phyloP scores from a whole-genome alignment of 1,140 invertebrate genomes.

The Popillia japonica region DNA sequence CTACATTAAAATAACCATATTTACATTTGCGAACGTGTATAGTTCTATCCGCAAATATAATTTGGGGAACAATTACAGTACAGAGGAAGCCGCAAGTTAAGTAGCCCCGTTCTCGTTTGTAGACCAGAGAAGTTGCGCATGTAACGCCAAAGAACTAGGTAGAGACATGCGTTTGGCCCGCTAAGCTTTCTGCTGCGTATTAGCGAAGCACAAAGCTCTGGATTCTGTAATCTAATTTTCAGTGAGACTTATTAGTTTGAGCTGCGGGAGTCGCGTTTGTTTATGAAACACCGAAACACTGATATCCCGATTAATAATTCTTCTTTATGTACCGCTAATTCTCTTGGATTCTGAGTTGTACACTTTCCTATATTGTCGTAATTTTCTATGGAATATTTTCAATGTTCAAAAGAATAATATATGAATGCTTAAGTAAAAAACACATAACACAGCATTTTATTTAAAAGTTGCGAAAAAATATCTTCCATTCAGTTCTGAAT shows the following conservation, averaged over 20 bases:
- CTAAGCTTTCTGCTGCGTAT: conserved; percentile 57
- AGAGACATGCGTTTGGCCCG: conserved; percentile 42
- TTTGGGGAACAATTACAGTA: conserved; percentile 58
- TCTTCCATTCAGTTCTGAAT: too few relatives aligned
- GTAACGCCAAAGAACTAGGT: conserved; percentile 41
- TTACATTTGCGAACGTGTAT: conserved; percentile 52
- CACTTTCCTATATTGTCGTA: not conserved
- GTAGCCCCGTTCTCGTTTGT: conserved; percentile 48
- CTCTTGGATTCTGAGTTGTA: not conserved
- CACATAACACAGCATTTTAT: too few relatives aligned
- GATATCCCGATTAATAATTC: conserved; percentile 54
- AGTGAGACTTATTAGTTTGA: conserved; percentile 60
- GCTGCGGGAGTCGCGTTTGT: conserved; percentile 54
- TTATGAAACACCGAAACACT: conserved; percentile 52
- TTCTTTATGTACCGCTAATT: conserved; percentile 16
- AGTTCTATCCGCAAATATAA: conserved; percentile 58
- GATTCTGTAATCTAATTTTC: conserved; percentile 59
- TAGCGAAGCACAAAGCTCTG: conserved; percentile 58
- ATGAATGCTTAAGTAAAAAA: too few relatives aligned
- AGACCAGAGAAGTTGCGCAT: conserved; percentile 37
- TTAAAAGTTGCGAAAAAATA: too few relatives aligned
- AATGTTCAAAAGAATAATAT: too few relatives aligned
- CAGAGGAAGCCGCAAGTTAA: conserved; percentile 56
- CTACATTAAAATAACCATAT: conserved; percentile 56
- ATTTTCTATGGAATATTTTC: too few relatives aligned